These are phyloP conservation scores for Sialis lutaria DNA, from an alignment of 2,888 invertebrate genomes.

Conservation along the genomic window DNA sequence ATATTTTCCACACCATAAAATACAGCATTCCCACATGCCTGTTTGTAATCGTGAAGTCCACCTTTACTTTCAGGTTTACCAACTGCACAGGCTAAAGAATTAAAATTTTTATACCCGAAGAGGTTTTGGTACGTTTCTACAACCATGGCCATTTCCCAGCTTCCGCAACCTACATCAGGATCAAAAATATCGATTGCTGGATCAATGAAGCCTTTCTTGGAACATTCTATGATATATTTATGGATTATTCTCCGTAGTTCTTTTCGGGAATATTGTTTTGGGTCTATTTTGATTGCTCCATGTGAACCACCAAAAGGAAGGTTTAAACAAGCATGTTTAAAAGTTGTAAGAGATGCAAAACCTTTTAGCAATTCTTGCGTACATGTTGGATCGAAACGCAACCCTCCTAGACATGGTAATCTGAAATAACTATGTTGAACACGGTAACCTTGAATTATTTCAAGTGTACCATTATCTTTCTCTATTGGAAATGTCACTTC, in stretches of 20 bases:
- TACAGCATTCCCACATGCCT: constrained; percentile 16
- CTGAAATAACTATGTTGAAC: constrained; percentile 19
- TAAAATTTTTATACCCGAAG: background rate
- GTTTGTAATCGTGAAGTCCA: constrained; percentile 15
- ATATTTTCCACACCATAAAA: constrained; percentile 16
- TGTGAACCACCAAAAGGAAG: constrained; percentile 19
- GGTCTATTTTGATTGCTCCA: constrained; percentile 20
- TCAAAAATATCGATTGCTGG: constrained; percentile 17
- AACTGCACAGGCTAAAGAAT: background rate
- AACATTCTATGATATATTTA: constrained; percentile 15
- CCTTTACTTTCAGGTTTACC: background rate
- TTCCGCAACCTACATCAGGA: constrained; percentile 19
- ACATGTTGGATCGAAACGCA: constrained; percentile 16
- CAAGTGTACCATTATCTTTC: constrained; percentile 16
- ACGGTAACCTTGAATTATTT: constrained; percentile 19
- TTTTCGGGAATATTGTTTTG: constrained; percentile 13
- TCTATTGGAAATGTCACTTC: constrained; percentile 20
- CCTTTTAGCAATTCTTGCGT: constrained; percentile 20
- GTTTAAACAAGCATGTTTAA: constrained; percentile 20
- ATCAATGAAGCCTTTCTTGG: constrained; percentile 14
- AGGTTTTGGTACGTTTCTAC: constrained; percentile 1
- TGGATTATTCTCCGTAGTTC: constrained; percentile 18
- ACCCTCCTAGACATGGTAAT: constrained; percentile 16
- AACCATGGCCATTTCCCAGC: constrained; percentile 19
- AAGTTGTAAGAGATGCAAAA: constrained; percentile 18